Evolutionary conservation across 2,888 invertebrate species (phyloP).

Genomic region (Tetragonula carbonaria): DNA sequence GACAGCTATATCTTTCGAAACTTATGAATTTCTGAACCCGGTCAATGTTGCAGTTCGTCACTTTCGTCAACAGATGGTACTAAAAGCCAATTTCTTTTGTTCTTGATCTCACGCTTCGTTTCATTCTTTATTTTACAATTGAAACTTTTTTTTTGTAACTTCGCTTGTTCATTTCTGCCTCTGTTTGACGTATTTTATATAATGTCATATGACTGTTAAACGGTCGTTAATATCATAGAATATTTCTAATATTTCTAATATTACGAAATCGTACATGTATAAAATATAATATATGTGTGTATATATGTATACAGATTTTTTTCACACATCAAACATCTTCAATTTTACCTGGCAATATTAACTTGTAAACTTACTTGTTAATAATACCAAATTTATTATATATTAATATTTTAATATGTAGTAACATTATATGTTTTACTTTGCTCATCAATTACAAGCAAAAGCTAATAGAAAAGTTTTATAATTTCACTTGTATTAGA

Average conservation of each 20-base stretch:
- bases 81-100: conserved; percentile 53
- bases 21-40: conserved; percentile 59
- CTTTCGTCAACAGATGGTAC: conserved; percentile 43
- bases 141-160: not conserved
- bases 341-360: not conserved
- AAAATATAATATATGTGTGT: not conserved
- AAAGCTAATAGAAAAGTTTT: not conserved
- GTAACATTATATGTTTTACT: not conserved
- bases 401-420: not conserved
- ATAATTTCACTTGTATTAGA: not conserved
- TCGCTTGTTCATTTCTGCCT: not conserved
- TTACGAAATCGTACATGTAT: too few relatives aligned
- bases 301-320: not conserved
- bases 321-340: not conserved
- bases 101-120: conserved; percentile 11
- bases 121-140: conserved; percentile 2
- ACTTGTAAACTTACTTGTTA: not conserved
- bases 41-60: conserved; percentile 54
- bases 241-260: not conserved
- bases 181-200: not conserved
- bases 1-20: conserved; percentile 62
- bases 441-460: not conserved
- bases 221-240: not conserved
- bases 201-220: not conserved
- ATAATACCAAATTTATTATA: not conserved